Evolutionary conservation across 1,140 invertebrate genomes (phyloP).

Genomic region (Diorhabda sublineata): DNA sequence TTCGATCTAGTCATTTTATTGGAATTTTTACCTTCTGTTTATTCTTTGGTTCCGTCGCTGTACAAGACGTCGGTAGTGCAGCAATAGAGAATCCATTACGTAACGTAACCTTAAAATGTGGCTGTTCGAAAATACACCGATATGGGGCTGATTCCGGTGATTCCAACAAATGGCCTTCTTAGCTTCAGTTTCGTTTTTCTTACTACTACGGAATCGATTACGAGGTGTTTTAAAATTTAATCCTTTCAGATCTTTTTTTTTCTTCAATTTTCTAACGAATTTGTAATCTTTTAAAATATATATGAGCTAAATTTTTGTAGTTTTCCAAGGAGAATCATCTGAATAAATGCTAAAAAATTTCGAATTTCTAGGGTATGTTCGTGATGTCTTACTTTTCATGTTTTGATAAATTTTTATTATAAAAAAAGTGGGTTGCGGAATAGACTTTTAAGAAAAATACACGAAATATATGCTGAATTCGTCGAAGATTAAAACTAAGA

Average conservation of each 20-base stretch:
- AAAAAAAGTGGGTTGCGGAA: no score
- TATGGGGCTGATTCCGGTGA: neutral
- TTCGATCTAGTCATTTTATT: neutral
- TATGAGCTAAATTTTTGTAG: no score
- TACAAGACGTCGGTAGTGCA: neutral
- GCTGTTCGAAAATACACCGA: slow-evolving; percentile 1
- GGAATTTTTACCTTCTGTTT: neutral
- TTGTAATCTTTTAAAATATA: neutral
- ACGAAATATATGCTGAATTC: no score
- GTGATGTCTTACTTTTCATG: no score
- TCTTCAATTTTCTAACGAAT: neutral
- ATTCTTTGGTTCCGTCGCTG: neutral
- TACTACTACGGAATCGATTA: neutral
- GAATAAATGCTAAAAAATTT: no score
- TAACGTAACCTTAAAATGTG: slow-evolving; percentile 2
- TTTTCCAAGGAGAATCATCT: no score
- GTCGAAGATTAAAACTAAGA: no score
- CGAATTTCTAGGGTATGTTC: no score
- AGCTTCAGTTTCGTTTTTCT: neutral
- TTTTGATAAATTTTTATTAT: no score
- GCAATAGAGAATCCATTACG: neutral
- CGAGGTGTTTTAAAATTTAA: neutral
- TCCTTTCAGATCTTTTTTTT: neutral
- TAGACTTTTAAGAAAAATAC: no score
- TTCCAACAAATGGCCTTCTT: slow-evolving; percentile 1